A percentile compares a stretch with the other conserved stretches of the same genome.
phyloP scores from a whole-genome alignment of 2,888 invertebrate genomes.

The Agapostemon virescens region DNA sequence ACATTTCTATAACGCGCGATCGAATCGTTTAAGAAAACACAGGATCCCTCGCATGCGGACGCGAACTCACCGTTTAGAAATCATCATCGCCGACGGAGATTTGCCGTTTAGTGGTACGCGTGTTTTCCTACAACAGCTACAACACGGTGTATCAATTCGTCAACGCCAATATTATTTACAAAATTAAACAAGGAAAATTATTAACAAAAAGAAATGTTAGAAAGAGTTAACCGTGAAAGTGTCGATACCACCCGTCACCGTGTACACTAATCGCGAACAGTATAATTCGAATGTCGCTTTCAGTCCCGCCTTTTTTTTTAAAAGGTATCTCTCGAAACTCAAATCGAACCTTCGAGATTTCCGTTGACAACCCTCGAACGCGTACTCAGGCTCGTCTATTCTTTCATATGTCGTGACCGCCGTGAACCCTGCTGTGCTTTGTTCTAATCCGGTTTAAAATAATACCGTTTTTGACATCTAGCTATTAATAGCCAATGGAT shows the following conservation, averaged over 20 bases:
- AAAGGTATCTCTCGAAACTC: background rate
- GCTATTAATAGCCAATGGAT: background rate
- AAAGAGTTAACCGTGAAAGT: too few species aligned
- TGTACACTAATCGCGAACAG: background rate
- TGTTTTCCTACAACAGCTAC: too few species aligned
- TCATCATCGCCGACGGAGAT: background rate
- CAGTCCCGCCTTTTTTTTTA: background rate
- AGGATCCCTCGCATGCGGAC: background rate
- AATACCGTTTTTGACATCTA: background rate
- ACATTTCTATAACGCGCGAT: background rate
- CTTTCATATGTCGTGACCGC: background rate
- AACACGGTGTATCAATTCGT: background rate
- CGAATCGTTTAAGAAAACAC: slow-evolving; percentile 8
- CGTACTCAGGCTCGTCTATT: background rate
- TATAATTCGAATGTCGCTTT: background rate
- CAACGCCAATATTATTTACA: background rate
- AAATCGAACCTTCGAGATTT: background rate
- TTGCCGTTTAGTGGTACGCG: background rate
- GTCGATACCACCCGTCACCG: too few species aligned
- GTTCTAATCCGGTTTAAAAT: background rate
- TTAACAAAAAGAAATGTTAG: too few species aligned
- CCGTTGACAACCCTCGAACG: background rate
- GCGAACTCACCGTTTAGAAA: background rate
- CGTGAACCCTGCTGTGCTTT: background rate
- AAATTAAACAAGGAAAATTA: too few species aligned